A percentile compares a stretch with the other conserved stretches of the same genome.
These are phyloP conservation scores for Pituophis catenifer DNA, from an alignment of 2,113 vertebrate genomes.

Conservation along the genomic window DNA sequence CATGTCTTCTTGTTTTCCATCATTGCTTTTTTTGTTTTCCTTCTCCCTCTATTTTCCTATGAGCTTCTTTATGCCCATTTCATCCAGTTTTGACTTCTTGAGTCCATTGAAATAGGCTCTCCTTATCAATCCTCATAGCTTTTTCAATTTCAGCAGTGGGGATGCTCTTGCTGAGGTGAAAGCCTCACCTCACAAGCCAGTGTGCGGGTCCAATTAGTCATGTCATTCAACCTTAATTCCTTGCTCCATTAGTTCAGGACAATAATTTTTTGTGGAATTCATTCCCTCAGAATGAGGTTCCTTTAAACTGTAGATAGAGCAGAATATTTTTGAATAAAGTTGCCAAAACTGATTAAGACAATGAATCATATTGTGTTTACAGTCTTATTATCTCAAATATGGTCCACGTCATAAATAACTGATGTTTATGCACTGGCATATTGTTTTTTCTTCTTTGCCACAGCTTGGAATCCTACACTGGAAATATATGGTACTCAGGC, in stretches of 20 bases:
- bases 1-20: neutral
- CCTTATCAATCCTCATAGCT: neutral
- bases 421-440: neutral
- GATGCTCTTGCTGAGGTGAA: neutral
- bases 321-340: neutral
- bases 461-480: neutral
- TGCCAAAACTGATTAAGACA: neutral
- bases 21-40: neutral
- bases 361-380: fast-evolving
- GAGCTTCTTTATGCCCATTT: neutral
- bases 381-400: neutral
- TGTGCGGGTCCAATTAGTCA: neutral
- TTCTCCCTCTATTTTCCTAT: neutral
- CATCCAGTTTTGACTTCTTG: neutral
- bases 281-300: neutral
- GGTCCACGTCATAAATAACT: neutral
- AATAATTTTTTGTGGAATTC: neutral
- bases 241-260: neutral
- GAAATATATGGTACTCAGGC: constrained; percentile 4
- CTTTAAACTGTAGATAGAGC: neutral
- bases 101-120: neutral
- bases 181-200: too few relatives aligned
- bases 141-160: neutral
- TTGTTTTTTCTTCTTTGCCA: neutral
- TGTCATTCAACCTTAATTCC: neutral